Evolutionary conservation across 92 coral and sea anemone species (phyloP).

Genomic region (Epizoanthus rinbou): DNA sequence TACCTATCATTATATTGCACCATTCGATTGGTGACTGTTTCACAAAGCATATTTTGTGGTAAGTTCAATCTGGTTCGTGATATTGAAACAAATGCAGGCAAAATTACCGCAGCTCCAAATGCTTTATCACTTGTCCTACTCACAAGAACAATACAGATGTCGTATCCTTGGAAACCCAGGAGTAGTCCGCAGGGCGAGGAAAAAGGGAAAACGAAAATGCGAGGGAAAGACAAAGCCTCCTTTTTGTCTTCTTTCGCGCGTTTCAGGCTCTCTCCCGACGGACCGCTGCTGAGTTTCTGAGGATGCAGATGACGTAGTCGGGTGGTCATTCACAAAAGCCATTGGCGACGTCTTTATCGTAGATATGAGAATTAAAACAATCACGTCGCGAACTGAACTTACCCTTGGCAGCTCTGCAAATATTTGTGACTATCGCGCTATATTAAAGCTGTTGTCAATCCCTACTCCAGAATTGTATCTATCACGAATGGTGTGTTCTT

Average conservation of each 20-base stretch:
- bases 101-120: neutral
- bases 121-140: conserved; percentile 7
- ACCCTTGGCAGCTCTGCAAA: neutral
- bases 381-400: conserved; percentile 8
- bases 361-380: conserved; percentile 1
- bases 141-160: neutral
- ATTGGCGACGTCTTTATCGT: neutral
- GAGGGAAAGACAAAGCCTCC: too few species aligned
- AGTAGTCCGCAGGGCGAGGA: too few species aligned
- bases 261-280: too few species aligned
- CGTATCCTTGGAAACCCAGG: too few species aligned
- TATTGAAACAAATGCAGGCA: neutral
- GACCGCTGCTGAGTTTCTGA: neutral
- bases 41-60: neutral
- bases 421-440: neutral
- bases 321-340: neutral
- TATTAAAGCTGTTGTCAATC: neutral
- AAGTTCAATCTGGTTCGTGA: neutral
- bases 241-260: too few species aligned
- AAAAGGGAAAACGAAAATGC: too few species aligned
- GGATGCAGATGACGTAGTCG: neutral
- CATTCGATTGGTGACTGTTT: neutral
- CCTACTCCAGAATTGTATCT: neutral
- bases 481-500: conserved; percentile 22
- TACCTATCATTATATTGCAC: neutral